phyloP scores from a whole-genome alignment of 2,797 vertebrate genomes.

The Neoniphon sammara region DNA sequence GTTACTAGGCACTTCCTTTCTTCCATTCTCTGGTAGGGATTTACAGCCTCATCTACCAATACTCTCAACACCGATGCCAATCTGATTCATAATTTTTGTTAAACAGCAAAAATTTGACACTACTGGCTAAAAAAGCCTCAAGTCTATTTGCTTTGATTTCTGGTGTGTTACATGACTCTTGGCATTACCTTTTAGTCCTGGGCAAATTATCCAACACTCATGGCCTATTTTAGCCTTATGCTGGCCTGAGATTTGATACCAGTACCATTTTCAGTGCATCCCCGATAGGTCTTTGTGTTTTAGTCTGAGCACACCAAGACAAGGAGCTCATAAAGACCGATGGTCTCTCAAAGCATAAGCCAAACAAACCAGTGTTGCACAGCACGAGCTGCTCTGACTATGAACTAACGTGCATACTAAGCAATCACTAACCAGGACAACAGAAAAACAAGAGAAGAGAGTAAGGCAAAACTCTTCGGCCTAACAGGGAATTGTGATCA shows the following conservation, averaged over 20 bases:
- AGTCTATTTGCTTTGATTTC: not conserved
- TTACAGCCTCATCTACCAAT: slow-evolving; percentile 7
- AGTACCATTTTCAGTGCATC: too few relatives aligned
- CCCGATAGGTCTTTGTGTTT: not conserved
- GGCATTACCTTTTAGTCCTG: too few relatives aligned
- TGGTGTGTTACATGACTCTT: too few relatives aligned
- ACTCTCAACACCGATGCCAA: too few relatives aligned
- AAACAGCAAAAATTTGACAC: too few relatives aligned
- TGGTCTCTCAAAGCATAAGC: slow-evolving; percentile 25
- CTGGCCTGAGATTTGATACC: slow-evolving; percentile 8
- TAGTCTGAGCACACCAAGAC: not conserved
- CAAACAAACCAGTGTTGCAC: too few relatives aligned
- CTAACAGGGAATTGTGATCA: not conserved
- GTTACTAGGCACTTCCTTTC: slow-evolving; percentile 14
- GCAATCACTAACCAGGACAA: not conserved
- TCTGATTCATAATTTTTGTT: too few relatives aligned
- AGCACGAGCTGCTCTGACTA: too few relatives aligned
- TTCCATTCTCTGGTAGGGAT: slow-evolving; percentile 28
- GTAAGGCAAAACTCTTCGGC: too few relatives aligned
- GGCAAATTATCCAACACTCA: too few relatives aligned
- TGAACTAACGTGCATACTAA: not conserved
- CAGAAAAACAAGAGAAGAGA: not conserved
- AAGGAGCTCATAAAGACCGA: not conserved
- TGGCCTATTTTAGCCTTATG: slow-evolving; percentile 1
- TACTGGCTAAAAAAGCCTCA: not conserved